A percentile compares a stretch with the other conserved stretches of the same genome.
These are phyloP conservation scores for Spermophilus dauricus DNA, from an alignment of 2,113 vertebrate species.

Conservation along the genomic window DNA sequence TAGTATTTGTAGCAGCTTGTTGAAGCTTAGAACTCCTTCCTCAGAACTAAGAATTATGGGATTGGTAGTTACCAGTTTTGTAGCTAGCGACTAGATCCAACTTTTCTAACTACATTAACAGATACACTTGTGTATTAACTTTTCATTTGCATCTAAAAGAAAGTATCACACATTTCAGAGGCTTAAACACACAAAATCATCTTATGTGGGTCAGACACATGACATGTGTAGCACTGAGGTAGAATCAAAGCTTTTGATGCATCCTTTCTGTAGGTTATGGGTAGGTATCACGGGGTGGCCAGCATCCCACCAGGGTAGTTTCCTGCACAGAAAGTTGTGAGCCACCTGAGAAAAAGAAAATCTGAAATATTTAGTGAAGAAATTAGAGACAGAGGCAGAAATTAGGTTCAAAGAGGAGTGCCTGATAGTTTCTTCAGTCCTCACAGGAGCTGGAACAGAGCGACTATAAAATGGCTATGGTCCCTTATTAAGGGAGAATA, in stretches of 20 bases:
- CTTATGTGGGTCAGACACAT: neutral
- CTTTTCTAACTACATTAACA: neutral
- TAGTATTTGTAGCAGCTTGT: constrained; percentile 17
- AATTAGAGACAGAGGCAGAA: too few species aligned
- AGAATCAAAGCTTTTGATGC: neutral
- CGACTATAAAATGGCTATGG: too few species aligned
- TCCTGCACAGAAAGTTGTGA: too few species aligned
- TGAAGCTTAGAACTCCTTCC: constrained; percentile 20
- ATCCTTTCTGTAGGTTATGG: neutral
- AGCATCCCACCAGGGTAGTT: too few species aligned
- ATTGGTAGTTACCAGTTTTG: constrained; percentile 35
- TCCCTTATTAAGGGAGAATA: too few species aligned
- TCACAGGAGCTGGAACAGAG: too few species aligned
- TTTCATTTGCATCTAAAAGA: neutral
- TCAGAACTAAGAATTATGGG: constrained; percentile 35
- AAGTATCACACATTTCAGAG: neutral
- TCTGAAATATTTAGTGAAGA: too few species aligned
- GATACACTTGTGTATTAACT: neutral
- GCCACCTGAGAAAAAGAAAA: too few species aligned
- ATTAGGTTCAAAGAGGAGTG: too few species aligned
- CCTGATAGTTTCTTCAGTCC: too few species aligned
- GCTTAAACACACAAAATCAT: neutral
- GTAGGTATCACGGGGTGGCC: too few species aligned
- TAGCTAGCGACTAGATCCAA: neutral
- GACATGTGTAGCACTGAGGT: neutral